Evolutionary conservation across 1,140 invertebrate genomes (phyloP).

Genomic region (Drosophila nasuta): DNA sequence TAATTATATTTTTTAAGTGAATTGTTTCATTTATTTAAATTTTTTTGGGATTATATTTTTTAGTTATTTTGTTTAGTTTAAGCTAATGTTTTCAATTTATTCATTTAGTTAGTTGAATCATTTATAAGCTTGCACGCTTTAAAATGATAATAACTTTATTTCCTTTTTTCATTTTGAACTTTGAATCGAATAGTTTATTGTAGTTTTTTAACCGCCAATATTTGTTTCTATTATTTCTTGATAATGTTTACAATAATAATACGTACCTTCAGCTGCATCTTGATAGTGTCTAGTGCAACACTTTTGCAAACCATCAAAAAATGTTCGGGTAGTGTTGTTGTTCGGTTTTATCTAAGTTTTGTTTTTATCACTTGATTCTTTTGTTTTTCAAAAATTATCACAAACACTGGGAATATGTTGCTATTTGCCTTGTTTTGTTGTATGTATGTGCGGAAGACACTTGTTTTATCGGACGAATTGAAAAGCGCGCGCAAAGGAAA

Average conservation of each 20-base stretch:
- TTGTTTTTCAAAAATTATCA: conserved; percentile 73
- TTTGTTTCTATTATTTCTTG: neutral
- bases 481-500: conserved; percentile 29
- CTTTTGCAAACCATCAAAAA: conserved; percentile 73
- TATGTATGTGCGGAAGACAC: conserved; percentile 9
- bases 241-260: conserved; percentile 1
- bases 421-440: conserved; percentile 17
- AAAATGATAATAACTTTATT: neutral
- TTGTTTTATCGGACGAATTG: conserved; percentile 15
- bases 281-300: conserved; percentile 49
- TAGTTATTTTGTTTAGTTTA: neutral
- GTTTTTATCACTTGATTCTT: conserved; percentile 67
- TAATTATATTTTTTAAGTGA: neutral
- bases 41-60: neutral
- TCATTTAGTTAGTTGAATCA: no score
- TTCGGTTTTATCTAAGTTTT: conserved; percentile 66
- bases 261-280: conserved; percentile 76
- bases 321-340: conserved; percentile 26
- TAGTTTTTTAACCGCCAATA: neutral
- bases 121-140: no score
- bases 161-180: neutral
- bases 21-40: neutral
- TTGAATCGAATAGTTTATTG: neutral
- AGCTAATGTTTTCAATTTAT: neutral
- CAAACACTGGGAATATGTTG: conserved; percentile 47